Percentiles rank a stretch among this genome's conserved stretches.
phyloP scores from a whole-genome alignment of 2,888 invertebrate species.

The Megaustenia siamemsis region DNA sequence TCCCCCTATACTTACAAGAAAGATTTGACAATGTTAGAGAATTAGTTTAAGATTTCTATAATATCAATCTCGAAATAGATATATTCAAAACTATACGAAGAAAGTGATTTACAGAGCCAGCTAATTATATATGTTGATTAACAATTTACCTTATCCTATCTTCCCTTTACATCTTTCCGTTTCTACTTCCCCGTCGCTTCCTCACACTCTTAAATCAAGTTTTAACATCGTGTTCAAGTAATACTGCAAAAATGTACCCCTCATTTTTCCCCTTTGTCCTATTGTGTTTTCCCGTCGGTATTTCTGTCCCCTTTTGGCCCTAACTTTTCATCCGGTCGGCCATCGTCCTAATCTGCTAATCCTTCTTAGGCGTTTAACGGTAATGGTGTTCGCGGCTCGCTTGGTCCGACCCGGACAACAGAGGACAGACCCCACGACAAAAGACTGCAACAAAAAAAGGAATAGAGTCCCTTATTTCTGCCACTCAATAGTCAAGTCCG shows the following conservation, averaged over 20 bases:
- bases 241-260: constrained; percentile 25
- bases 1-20: too few relatives aligned
- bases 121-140: too few relatives aligned
- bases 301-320: neutral
- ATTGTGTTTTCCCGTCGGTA: neutral
- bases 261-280: constrained; percentile 11
- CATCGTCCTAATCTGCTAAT: constrained; percentile 50
- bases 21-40: too few relatives aligned
- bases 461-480: constrained; percentile 13
- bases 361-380: constrained; percentile 31
- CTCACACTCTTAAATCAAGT: neutral
- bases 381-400: constrained; percentile 39
- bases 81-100: too few relatives aligned
- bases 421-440: constrained; percentile 28
- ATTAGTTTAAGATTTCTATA: too few relatives aligned
- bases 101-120: too few relatives aligned
- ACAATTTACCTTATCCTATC: too few relatives aligned
- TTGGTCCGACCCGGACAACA: constrained; percentile 26
- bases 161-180: too few relatives aligned
- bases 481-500: constrained; percentile 41
- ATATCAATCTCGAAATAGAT: too few relatives aligned
- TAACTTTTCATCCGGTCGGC: neutral
- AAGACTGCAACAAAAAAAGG: constrained; percentile 5
- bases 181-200: neutral
- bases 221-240: neutral